Conservation (phyloP, 2,113 vertebrate species). For the Pitta sordida region DNA sequence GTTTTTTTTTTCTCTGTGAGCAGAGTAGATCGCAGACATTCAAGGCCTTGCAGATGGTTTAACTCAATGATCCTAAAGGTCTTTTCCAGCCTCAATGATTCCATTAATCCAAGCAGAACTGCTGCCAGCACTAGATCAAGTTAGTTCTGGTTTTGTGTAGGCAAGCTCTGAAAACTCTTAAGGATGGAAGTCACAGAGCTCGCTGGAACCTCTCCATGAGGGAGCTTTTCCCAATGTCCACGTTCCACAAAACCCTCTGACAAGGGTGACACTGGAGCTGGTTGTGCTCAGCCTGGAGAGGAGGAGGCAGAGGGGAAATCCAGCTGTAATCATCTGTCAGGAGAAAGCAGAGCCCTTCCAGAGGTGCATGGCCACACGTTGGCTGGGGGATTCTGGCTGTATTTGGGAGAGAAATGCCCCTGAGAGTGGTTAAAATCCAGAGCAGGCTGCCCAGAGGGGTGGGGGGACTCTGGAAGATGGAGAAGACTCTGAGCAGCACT, state of each 20-base stretch:
- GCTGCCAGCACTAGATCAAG: not conserved
- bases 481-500: not conserved
- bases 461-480: too few relatives aligned
- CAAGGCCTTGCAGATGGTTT: not conserved
- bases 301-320: not conserved
- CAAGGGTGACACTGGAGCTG: not conserved
- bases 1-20: not conserved
- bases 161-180: not conserved
- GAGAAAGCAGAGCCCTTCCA: not conserved
- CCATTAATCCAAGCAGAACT: not conserved
- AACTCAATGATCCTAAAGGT: not conserved
- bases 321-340: not conserved
- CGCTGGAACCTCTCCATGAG: not conserved
- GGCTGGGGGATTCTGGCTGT: not conserved
- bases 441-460: not conserved
- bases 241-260: not conserved
- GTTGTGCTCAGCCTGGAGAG: not conserved
- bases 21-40: not conserved
- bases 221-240: not conserved
- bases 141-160: not conserved
- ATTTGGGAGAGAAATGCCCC: not conserved
- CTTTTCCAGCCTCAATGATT: not conserved
- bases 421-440: not conserved
- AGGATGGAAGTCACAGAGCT: not conserved
- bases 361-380: accelerated